Conservation (phyloP, 35 echinoderm and acorn worm species). For the Heliocidaris erythrogramma region DNA sequence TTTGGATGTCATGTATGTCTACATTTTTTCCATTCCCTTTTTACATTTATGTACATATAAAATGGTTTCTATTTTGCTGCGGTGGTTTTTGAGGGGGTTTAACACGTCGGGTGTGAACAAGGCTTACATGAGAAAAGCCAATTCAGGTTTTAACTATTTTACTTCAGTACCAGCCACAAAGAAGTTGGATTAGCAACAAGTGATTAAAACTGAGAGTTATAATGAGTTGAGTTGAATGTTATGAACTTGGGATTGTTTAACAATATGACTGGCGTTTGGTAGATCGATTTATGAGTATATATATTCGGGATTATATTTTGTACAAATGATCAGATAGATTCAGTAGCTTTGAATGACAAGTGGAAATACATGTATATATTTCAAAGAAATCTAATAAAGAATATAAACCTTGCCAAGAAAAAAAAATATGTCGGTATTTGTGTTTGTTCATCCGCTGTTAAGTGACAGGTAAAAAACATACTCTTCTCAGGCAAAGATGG, state of each 20-base stretch:
- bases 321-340: not conserved
- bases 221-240: not conserved
- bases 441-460: too few relatives aligned
- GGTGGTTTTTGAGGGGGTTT: too few relatives aligned
- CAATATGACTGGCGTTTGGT: not conserved
- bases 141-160: not conserved
- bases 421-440: too few relatives aligned
- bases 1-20: too few relatives aligned
- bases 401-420: conserved; percentile 29
- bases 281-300: not conserved
- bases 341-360: not conserved
- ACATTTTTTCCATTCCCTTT: too few relatives aligned
- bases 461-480: too few relatives aligned
- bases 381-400: conserved; percentile 40
- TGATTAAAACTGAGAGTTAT: not conserved
- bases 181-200: not conserved
- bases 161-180: not conserved
- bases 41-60: too few relatives aligned
- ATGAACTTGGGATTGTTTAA: not conserved
- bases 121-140: too few relatives aligned
- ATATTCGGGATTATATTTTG: not conserved
- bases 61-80: too few relatives aligned
- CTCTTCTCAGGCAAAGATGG: too few relatives aligned
- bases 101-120: too few relatives aligned
- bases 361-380: conserved; percentile 11